Conservation (phyloP, 2,888 invertebrate genomes). For the Tolmerus cingulatus region DNA sequence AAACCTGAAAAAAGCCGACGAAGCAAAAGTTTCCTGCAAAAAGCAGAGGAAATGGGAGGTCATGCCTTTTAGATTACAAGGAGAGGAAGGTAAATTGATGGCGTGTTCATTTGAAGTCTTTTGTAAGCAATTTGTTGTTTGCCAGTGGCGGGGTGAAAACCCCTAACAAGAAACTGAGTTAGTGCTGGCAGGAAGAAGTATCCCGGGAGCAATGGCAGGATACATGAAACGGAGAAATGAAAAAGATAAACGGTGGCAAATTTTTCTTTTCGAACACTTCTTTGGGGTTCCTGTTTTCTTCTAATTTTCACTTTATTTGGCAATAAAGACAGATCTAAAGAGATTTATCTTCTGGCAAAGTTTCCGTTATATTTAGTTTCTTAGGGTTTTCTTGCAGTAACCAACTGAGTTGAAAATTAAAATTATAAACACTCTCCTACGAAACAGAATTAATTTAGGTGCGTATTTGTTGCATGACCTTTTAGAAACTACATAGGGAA, state of each 20-base stretch:
- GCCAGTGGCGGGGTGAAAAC: conserved; percentile 17
- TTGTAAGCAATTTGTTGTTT: conserved; percentile 48
- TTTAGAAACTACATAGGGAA: background rate
- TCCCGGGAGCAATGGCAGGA: background rate
- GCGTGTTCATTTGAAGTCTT: conserved; percentile 49
- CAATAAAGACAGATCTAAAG: conserved; percentile 36
- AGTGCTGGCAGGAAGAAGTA: background rate
- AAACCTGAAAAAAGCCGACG: conserved; percentile 26
- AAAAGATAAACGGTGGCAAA: conserved; percentile 45
- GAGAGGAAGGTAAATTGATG: conserved; percentile 45
- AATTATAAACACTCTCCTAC: background rate
- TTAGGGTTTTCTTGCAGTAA: background rate
- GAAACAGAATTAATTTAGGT: background rate
- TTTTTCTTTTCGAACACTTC: conserved; percentile 36
- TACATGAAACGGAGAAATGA: conserved; percentile 30
- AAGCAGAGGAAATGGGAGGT: conserved; percentile 45
- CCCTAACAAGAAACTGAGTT: conserved; percentile 35
- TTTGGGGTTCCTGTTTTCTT: conserved; percentile 18
- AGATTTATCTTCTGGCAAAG: conserved; percentile 23
- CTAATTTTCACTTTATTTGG: conserved; percentile 42
- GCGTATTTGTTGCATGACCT: background rate
- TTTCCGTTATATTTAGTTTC: background rate
- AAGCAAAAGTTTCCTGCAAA: conserved; percentile 38
- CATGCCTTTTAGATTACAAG: conserved; percentile 45
- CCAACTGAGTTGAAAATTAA: background rate